phyloP scores from a whole-genome alignment of 2,113 vertebrate species.

The Chunga burmeisteri region DNA sequence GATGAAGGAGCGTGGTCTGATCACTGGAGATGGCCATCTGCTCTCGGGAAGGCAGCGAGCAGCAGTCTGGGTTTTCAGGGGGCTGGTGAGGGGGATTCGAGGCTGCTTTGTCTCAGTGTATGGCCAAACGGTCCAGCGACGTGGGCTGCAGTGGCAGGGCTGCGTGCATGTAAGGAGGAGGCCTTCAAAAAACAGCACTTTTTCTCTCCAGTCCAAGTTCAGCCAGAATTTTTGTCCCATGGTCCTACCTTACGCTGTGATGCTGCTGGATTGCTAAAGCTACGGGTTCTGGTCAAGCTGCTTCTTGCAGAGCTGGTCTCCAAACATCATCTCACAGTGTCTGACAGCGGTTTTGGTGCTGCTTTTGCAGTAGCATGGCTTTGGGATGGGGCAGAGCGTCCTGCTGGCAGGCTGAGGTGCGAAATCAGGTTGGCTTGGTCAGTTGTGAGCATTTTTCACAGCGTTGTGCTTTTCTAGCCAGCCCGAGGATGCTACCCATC shows the following conservation, averaged over 20 bases:
- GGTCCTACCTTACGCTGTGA: not conserved
- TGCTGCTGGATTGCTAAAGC: not conserved
- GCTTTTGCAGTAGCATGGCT: not conserved
- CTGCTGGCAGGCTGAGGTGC: not conserved
- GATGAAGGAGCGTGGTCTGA: not conserved
- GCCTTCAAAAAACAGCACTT: not conserved
- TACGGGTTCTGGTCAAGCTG: not conserved
- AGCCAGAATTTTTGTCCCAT: not conserved
- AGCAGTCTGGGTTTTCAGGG: not conserved
- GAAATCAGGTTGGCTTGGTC: not conserved
- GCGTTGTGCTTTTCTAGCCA: not conserved
- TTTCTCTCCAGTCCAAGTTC: not conserved
- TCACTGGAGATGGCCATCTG: not conserved
- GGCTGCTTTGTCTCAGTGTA: not conserved
- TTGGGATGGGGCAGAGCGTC: not conserved
- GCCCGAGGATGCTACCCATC: not conserved
- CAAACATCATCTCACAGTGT: not conserved
- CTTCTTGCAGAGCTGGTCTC: not conserved
- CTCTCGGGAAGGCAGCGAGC: not conserved
- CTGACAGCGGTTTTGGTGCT: not conserved
- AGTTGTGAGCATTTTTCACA: not conserved
- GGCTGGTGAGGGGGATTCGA: not conserved
- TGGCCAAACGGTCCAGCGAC: not conserved
- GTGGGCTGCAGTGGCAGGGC: not conserved
- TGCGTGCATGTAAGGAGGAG: fast-evolving